These are phyloP conservation scores for Hydractinia symbiolongicarpus DNA, from an alignment of 30 jellyfish, hydroid and myxozoan genomes.

Conservation along the genomic window DNA sequence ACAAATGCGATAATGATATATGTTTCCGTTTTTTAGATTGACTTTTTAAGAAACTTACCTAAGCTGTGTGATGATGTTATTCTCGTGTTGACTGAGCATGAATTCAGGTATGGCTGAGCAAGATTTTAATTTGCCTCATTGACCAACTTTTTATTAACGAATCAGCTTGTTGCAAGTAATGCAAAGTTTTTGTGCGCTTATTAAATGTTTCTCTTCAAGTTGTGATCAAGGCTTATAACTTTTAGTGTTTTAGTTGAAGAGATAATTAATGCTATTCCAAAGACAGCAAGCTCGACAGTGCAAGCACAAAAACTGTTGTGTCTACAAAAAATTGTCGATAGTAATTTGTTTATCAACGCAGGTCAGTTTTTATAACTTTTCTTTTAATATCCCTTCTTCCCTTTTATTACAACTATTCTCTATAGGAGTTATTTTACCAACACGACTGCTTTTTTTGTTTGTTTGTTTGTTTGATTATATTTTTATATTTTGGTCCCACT, in stretches of 20 bases:
- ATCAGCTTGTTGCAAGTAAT: no score
- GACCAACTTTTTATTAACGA: no score
- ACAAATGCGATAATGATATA: background rate
- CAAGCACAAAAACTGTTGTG: conserved; percentile 56
- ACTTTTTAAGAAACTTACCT: conserved; percentile 54
- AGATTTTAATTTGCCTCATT: no score
- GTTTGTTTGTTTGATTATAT: background rate
- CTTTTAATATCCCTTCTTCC: background rate
- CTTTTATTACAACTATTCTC: background rate
- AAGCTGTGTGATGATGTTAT: conserved; percentile 44
- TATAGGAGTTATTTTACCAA: background rate
- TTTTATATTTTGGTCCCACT: no score
- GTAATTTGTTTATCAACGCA: conserved; percentile 45
- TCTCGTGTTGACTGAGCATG: conserved; percentile 45
- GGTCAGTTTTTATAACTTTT: conserved; percentile 25
- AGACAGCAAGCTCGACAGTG: conserved; percentile 40
- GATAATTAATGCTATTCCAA: conserved; percentile 34
- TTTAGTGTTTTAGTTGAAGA: conserved; percentile 1
- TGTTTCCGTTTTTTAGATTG: conserved; percentile 32
- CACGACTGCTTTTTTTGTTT: background rate
- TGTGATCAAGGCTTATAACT: no score
- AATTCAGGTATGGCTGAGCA: conserved; percentile 49
- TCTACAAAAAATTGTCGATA: conserved; percentile 47
- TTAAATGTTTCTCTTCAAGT: no score
- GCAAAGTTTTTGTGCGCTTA: no score